Evolutionary conservation across 1,140 invertebrate species (phyloP), one percentile per base, ranked within the genome.

Genomic region (Magallana gigas): DNA sequence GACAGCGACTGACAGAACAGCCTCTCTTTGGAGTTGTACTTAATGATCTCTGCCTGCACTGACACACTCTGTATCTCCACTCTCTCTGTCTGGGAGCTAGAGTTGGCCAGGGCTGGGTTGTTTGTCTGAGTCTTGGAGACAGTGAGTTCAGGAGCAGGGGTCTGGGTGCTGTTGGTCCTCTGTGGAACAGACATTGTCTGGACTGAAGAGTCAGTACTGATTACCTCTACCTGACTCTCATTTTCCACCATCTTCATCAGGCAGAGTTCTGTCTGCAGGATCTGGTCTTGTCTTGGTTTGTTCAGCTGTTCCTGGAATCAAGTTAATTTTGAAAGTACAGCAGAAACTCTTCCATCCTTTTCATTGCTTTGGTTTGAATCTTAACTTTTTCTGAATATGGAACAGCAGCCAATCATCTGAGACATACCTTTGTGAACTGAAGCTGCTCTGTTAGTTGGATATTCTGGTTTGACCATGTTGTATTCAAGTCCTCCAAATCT

Each of bases 401-500:
- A 48, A 48, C 36, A 48, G 36, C 36, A 48, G 36, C 36, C 36
- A 48, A 3, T 82, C n/a, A 1, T 60, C 23, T 23, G 5, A 23
- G 0, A 71, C 23, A 48, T 57, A 89, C 88, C 85, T 86, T 89
- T 14, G 71, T 83, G 57, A 18, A 23, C 18, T 81, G 59, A 29
- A 89, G 59, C 60, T 81, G 68, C 16, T 86, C 76, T n/a, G 82
- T 84, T 8, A 89, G 29, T 16, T 85, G 60, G 0, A 87, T 14
- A 64, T 89, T 89, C 36, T 89, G 88, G 84, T 89, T 83, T 12
- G 88, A 60, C 88, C 88, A 89, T 16, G 68, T 68, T 58, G 88
- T 86, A 84, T 89, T 89, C 11, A 89, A 58, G 16, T 89, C 85
- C 59, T 89, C 88, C 11, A 89, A 60, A 7, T 85, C 64, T 23